Base-by-base conservation (phyloP, 2,113 vertebrate species). In the Microcebus ravelobensis region DNA sequence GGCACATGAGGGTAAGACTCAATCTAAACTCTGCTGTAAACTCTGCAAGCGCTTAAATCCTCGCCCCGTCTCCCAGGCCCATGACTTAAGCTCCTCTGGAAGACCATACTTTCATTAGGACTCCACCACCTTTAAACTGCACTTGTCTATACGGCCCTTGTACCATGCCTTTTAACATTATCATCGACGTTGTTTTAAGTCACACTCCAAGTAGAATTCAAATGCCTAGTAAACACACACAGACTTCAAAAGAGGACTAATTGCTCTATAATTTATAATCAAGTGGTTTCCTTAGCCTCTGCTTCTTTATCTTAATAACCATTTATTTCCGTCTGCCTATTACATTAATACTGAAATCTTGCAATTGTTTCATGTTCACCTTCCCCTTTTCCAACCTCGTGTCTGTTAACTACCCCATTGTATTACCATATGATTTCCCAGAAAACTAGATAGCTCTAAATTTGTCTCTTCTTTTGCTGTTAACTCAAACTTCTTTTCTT, bases 11-110 rank as follows among this genome's bases (percentile, higher is more conserved):
- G 98, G 86, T 98, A 98, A 98, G 97, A 98, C 98, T 99, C 98
- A 99, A 98, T 98, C 98, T 98, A 96, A 99, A 98, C 96, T 98
- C 98, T 97, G 96, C 96, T 96, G 96, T 90, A 96, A 98, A 98
- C 97, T 97, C 97, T 97, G 96, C 94, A 97, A 97, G 97, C 42
- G 55, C 94, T 96, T 97, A 97, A 97, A 98, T 94, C 98, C 97
- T 98, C 4, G 3, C 73, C 94, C 97, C 96, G 71, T 96, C 68
- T 0, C 96, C 94, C 95, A 97, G 88, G 89, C 96, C 86, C 95
- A 95, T 42, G 90, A 97, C 91, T 97, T 97, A 97, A 98, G 71
- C 82, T 61, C 83, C 93, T 61, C 25, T 7, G 25, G 68, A 84
- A 95, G 55, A 94, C 85, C 84, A 76, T 86, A 74, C 83, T 96